phyloP scores from a whole-genome alignment of 2,888 invertebrate genomes.

The Athalia circularis region DNA sequence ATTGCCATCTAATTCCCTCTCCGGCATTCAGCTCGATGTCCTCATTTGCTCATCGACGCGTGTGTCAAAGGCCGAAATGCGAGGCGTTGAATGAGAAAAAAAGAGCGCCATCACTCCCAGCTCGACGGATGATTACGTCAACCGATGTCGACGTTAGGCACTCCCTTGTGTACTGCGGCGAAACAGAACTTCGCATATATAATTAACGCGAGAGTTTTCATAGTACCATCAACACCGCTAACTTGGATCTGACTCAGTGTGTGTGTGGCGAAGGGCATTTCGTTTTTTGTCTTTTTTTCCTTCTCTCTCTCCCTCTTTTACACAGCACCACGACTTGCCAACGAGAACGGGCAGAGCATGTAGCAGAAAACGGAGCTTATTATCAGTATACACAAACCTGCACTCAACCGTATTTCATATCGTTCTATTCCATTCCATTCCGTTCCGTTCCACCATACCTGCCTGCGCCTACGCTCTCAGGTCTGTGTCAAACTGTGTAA shows the following conservation, averaged over 20 bases:
- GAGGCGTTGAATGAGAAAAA: neutral
- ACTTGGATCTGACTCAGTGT: neutral
- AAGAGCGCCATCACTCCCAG: no score
- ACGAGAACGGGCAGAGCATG: neutral
- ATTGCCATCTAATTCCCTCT: neutral
- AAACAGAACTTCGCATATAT: constrained; percentile 1
- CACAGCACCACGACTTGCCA: neutral
- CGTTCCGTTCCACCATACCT: neutral
- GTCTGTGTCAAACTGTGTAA: constrained; percentile 20
- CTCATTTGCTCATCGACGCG: constrained; percentile 25
- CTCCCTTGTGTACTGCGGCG: constrained; percentile 32
- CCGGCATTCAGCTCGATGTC: neutral
- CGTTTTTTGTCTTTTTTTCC: neutral
- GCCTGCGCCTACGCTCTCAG: neutral
- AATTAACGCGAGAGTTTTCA: constrained; percentile 21
- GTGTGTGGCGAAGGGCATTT: constrained; percentile 29
- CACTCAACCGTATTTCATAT: constrained; percentile 14
- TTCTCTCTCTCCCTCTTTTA: neutral
- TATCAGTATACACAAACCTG: constrained; percentile 18
- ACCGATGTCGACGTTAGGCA: neutral
- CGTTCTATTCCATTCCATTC: neutral
- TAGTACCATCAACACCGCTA: neutral
- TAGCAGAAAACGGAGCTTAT: constrained; percentile 19
- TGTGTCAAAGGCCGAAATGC: constrained; percentile 28
- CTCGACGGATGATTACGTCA: neutral